Evolutionary conservation across 2,113 vertebrate genomes (phyloP).

Genomic region (Ciconia boyciana): DNA sequence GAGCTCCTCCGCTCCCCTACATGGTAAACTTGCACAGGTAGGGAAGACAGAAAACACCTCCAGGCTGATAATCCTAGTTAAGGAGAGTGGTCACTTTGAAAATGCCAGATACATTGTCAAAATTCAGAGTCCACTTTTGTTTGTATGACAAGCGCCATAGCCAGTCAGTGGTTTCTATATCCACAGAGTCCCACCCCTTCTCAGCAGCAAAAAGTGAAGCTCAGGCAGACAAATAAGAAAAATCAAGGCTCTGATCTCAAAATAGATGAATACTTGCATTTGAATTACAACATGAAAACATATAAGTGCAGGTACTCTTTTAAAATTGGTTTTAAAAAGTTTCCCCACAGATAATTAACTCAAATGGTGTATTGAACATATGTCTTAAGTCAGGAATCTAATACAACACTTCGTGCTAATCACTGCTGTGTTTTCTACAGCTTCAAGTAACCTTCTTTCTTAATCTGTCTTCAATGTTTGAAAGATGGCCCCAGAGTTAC

Average conservation of each 20-base stretch:
- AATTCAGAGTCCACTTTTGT: background rate
- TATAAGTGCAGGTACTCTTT: background rate
- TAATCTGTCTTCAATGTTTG: background rate
- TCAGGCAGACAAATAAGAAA: background rate
- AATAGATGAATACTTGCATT: background rate
- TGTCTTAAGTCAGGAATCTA: background rate
- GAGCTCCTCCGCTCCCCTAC: background rate
- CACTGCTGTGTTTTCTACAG: background rate
- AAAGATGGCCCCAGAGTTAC: background rate
- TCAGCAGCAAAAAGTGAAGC: background rate
- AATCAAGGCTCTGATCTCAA: background rate
- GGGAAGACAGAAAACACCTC: background rate
- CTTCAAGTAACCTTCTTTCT: background rate
- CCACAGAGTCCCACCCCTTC: background rate
- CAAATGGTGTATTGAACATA: background rate
- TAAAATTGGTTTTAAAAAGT: background rate
- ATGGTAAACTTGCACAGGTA: background rate
- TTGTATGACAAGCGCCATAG: rapidly evolving
- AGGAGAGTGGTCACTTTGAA: background rate
- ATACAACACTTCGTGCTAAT: background rate
- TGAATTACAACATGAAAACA: background rate
- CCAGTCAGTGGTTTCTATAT: background rate
- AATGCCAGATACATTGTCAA: background rate
- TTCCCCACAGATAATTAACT: background rate
- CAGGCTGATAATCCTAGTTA: background rate